Evolutionary conservation across 2,797 vertebrate species (phyloP).

Genomic region (Mus caroli): DNA sequence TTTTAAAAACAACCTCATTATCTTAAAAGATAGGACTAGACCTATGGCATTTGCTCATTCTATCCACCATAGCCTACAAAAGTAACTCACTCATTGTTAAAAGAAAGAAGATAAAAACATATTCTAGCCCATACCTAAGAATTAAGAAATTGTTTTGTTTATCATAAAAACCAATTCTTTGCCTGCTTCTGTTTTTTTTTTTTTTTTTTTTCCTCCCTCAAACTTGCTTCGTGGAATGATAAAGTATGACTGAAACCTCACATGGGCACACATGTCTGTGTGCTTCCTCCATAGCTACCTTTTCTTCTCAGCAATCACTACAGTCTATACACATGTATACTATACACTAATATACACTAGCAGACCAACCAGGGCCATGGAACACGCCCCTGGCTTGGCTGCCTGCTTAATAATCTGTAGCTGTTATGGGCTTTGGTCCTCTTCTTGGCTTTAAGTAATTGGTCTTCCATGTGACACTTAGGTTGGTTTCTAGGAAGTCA

Average conservation of each 20-base stretch:
- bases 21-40: not conserved
- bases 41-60: not conserved
- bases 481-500: conserved; percentile 7
- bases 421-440: not conserved
- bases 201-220: not conserved
- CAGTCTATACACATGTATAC: not conserved
- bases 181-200: not conserved
- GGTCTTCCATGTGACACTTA: not conserved
- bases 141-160: not conserved
- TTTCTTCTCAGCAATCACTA: not conserved
- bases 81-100: conserved; percentile 11
- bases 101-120: not conserved
- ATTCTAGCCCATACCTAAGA: not conserved
- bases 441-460: conserved; percentile 34
- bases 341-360: not conserved
- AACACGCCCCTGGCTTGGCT: not conserved
- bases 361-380: not conserved
- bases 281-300: not conserved
- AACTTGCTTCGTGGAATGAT: not conserved
- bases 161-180: not conserved
- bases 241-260: not conserved
- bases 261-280: not conserved
- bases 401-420: not conserved
- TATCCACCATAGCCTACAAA: not conserved
- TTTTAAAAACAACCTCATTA: not conserved